Conservation (phyloP, 2,797 vertebrate genomes). For the Moxostoma hubbsi region DNA sequence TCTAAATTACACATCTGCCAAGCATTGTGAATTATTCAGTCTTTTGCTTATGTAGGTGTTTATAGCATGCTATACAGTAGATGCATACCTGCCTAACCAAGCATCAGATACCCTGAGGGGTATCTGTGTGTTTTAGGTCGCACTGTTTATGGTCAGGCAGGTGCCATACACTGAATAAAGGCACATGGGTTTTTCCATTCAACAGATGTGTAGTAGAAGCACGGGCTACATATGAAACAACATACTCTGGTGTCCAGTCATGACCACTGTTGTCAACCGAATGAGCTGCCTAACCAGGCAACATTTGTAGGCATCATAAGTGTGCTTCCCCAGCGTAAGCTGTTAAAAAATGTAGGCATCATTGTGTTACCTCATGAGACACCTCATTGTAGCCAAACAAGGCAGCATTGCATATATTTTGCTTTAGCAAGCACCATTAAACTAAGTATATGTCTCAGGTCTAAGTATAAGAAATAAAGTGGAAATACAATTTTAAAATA, state of each 20-base stretch:
- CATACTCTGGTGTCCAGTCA: constrained; percentile 46
- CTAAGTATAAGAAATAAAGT: too few relatives aligned
- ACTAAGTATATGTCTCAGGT: too few relatives aligned
- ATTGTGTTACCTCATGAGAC: too few relatives aligned
- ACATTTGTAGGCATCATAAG: too few relatives aligned
- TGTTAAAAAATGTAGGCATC: too few relatives aligned
- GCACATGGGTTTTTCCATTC: constrained; percentile 52
- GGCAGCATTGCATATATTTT: too few relatives aligned
- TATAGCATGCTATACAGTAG: constrained; percentile 63
- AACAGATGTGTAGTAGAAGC: constrained; percentile 60
- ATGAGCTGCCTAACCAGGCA: too few relatives aligned
- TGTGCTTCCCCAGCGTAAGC: too few relatives aligned
- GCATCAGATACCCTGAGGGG: constrained; percentile 59
- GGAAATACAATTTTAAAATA: too few relatives aligned
- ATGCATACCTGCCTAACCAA: constrained; percentile 73
- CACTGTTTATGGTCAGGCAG: not conserved
- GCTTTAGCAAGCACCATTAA: too few relatives aligned
- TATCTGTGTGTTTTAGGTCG: constrained; percentile 53
- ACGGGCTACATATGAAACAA: constrained; percentile 35
- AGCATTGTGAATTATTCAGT: constrained; percentile 75
- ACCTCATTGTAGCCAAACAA: too few relatives aligned
- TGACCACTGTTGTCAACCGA: constrained; percentile 8
- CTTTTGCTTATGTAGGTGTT: constrained; percentile 65
- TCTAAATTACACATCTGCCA: constrained; percentile 71
- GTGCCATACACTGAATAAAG: constrained; percentile 18